A percentile compares a stretch with the other conserved stretches of the same genome.
These are phyloP conservation scores for Morbakka virulenta DNA, from an alignment of 30 jellyfish, hydroid and myxozoan species.

Conservation along the genomic window DNA sequence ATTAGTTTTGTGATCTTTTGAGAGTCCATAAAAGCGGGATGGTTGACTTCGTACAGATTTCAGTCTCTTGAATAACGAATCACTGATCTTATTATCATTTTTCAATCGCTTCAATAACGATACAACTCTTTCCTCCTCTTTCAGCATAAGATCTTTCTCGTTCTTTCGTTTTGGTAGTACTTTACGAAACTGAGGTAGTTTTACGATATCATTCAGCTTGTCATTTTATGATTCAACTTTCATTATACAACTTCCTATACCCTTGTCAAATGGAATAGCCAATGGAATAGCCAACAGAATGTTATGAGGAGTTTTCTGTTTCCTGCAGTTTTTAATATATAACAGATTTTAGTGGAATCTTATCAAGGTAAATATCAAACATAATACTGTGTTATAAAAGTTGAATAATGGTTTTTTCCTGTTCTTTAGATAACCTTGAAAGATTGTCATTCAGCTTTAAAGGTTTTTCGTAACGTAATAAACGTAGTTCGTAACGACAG, in stretches of 20 bases:
- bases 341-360: constrained; percentile 12
- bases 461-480: neutral
- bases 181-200: constrained; percentile 28
- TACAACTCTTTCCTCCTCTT: constrained; percentile 31
- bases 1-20: constrained; percentile 16
- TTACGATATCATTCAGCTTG: constrained; percentile 15
- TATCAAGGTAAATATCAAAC: neutral
- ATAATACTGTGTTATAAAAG: constrained; percentile 11
- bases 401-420: constrained; percentile 29
- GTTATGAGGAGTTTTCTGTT: constrained; percentile 29
- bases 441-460: constrained; percentile 4
- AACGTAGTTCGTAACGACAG: constrained; percentile 14
- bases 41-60: constrained; percentile 33
- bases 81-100: constrained; percentile 18
- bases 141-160: constrained; percentile 31
- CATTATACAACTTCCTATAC: constrained; percentile 31
- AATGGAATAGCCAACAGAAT: neutral
- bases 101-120: constrained; percentile 22
- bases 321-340: constrained; percentile 15
- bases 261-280: constrained; percentile 46
- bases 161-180: constrained; percentile 13
- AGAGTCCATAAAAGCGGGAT: constrained; percentile 25
- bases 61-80: constrained; percentile 2
- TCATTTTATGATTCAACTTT: constrained; percentile 26
- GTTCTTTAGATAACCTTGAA: constrained; percentile 21